Evolutionary conservation across 2,797 vertebrate genomes (phyloP).

Genomic region (Phrynocephalus vlangalii): DNA sequence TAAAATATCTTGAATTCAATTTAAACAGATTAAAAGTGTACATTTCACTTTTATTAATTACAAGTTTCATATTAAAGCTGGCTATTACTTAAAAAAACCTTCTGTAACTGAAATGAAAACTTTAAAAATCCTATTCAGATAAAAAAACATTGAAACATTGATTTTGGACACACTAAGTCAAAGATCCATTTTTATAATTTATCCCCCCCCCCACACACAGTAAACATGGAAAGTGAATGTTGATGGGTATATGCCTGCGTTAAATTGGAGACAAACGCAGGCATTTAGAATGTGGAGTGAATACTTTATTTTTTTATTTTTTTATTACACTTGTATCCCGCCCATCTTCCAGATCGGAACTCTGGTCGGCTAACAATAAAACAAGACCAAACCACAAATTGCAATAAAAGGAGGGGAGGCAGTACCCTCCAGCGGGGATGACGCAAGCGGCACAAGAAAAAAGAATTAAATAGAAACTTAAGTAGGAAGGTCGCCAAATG

Average conservation of each 20-base stretch:
- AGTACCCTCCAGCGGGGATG: no score
- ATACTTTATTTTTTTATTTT: neutral
- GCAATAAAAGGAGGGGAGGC: no score
- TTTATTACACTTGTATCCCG: no score
- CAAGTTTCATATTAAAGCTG: neutral
- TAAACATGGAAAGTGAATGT: neutral
- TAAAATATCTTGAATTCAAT: neutral
- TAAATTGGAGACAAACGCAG: neutral
- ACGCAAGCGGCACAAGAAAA: no score
- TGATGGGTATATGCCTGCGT: neutral
- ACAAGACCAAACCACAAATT: no score
- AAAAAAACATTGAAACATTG: neutral
- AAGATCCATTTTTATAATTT: neutral
- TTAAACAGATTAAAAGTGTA: neutral
- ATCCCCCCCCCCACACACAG: neutral
- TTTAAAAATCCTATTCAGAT: constrained; percentile 2
- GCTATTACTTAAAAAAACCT: neutral
- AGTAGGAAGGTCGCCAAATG: no score
- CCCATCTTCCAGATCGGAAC: no score
- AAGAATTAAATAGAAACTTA: no score
- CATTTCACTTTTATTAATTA: neutral
- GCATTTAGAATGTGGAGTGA: neutral
- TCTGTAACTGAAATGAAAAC: neutral
- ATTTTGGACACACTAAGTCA: neutral
- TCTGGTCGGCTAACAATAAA: no score